Evolutionary conservation across 2,888 invertebrate species (phyloP).

Genomic region (Tyria jacobaeae): DNA sequence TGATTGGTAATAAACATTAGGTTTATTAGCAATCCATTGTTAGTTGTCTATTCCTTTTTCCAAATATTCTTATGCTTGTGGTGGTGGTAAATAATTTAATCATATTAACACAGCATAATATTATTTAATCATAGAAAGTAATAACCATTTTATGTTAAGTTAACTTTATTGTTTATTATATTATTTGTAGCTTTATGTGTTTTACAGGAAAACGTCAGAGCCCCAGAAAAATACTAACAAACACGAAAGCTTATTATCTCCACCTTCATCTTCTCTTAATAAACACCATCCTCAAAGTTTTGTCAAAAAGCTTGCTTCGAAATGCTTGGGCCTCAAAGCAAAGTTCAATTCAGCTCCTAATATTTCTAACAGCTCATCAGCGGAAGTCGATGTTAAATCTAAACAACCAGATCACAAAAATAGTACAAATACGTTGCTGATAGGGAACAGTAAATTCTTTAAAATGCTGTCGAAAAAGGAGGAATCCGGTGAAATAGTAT

Average conservation of each 20-base stretch:
- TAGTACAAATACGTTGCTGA: conserved; percentile 71
- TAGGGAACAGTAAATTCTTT: conserved; percentile 83
- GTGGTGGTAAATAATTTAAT: conserved; percentile 53
- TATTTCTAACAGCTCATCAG: conserved; percentile 75
- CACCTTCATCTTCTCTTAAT: conserved; percentile 80
- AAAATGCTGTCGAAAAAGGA: conserved; percentile 81
- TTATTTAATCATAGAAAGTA: conserved; percentile 19
- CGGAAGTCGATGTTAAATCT: conserved; percentile 69
- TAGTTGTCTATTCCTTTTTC: conserved; percentile 10
- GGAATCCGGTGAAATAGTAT: conserved; percentile 78
- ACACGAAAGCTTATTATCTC: conserved; percentile 76
- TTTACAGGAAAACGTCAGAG: conserved; percentile 84
- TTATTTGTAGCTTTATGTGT: conserved; percentile 81
- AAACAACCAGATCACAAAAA: conserved; percentile 68
- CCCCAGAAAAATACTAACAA: conserved; percentile 82
- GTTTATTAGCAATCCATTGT: conserved; percentile 27
- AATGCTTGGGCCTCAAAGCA: conserved; percentile 83
- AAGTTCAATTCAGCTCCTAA: conserved; percentile 84
- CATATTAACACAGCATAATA: conserved; percentile 44
- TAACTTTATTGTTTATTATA: conserved; percentile 56
- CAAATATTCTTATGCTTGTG: conserved; percentile 44
- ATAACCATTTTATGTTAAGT: conserved; percentile 37
- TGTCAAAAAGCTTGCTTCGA: conserved; percentile 85
- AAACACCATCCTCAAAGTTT: conserved; percentile 81
- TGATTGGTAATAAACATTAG: conserved; percentile 51